Evolutionary conservation across 1,140 invertebrate genomes (phyloP).

Genomic region (honey bee (Apis mellifera)): DNA sequence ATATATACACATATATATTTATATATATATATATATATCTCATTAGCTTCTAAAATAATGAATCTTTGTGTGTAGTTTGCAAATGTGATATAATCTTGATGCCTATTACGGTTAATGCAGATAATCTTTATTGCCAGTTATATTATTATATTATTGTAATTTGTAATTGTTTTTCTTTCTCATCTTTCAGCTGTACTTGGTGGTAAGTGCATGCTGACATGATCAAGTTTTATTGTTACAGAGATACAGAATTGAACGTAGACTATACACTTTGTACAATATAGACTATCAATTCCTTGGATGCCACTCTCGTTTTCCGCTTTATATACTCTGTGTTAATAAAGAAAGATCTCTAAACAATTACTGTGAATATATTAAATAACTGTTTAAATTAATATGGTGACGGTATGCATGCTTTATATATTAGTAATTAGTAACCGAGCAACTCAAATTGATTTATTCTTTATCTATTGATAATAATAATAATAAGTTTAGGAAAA

Average conservation of each 20-base stretch:
- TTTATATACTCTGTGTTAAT: constrained; percentile 13
- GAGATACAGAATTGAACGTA: constrained; percentile 38
- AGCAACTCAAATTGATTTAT: constrained; percentile 7
- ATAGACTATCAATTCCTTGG: constrained; percentile 27
- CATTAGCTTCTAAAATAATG: constrained; percentile 36
- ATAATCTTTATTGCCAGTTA: constrained; percentile 54
- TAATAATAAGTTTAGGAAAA: not conserved
- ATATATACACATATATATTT: not conserved
- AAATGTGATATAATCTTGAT: constrained; percentile 23
- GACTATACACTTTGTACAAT: constrained; percentile 26
- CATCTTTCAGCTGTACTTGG: constrained; percentile 67
- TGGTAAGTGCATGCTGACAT: constrained; percentile 68
- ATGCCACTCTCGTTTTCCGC: constrained; percentile 29
- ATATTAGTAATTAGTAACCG: not conserved
- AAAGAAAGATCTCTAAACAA: not conserved
- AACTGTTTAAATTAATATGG: constrained; percentile 14
- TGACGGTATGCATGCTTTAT: constrained; percentile 36
- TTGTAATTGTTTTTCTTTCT: constrained; percentile 61
- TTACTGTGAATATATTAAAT: not conserved
- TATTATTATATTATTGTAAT: constrained; percentile 61
- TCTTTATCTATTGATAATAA: not conserved
- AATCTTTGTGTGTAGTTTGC: constrained; percentile 36
- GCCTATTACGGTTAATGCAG: constrained; percentile 37
- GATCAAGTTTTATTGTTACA: constrained; percentile 44
- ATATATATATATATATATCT: constrained; percentile 22